These are phyloP conservation scores for Lutraria lutraria DNA, from an alignment of 2,888 invertebrate species.

Conservation along the genomic window DNA sequence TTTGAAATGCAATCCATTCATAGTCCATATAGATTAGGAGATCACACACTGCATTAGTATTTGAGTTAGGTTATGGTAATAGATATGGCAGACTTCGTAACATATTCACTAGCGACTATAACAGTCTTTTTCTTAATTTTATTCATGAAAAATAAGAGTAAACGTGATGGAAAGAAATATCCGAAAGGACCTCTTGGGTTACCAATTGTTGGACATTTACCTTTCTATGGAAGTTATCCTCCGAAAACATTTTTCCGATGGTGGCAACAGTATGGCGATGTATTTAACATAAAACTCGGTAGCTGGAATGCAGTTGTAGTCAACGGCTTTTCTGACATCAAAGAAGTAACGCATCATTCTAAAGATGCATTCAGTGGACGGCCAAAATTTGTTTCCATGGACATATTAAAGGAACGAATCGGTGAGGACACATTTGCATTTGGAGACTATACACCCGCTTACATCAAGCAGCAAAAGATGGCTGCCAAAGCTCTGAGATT, in stretches of 20 bases:
- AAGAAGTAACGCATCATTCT: constrained; percentile 45
- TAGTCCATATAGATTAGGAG: no score
- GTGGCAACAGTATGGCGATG: constrained; percentile 67
- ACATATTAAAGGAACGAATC: constrained; percentile 30
- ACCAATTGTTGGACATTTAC: constrained; percentile 72
- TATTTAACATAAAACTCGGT: constrained; percentile 68
- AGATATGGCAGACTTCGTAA: not conserved
- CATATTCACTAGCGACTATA: not conserved
- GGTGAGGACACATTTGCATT: constrained; percentile 49
- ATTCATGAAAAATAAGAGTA: not conserved
- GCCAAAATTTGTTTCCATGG: constrained; percentile 59
- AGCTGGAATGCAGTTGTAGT: constrained; percentile 68
- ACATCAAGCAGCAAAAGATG: constrained; percentile 61
- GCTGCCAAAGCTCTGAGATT: constrained; percentile 50
- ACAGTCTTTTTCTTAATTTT: not conserved
- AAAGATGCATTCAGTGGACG: constrained; percentile 63
- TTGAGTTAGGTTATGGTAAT: no score
- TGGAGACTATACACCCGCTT: constrained; percentile 42
- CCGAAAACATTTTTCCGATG: constrained; percentile 58
- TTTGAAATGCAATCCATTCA: no score
- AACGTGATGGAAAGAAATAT: not conserved
- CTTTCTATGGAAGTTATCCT: constrained; percentile 63
- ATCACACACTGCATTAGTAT: no score
- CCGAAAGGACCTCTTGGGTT: constrained; percentile 68
- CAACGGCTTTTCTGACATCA: constrained; percentile 62